These are phyloP conservation scores for Cerastoderma edule DNA, from an alignment of 2,888 invertebrate species.

Conservation along the genomic window DNA sequence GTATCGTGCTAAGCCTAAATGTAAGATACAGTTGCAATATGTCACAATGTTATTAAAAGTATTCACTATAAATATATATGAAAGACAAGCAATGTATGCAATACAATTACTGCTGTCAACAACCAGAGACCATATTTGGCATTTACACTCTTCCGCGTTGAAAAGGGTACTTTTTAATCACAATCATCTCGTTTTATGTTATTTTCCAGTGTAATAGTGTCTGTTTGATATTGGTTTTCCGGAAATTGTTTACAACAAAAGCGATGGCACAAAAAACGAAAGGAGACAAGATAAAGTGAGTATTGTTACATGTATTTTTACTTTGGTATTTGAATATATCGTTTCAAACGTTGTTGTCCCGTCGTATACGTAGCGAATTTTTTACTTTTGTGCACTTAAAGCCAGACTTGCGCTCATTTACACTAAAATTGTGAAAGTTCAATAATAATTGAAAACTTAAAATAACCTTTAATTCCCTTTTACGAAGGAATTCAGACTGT, in stretches of 20 bases:
- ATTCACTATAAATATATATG: background rate
- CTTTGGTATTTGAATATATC: background rate
- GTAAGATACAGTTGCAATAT: background rate
- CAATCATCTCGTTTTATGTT: background rate
- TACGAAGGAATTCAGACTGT: no score
- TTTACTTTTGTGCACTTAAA: background rate
- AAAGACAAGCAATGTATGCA: background rate
- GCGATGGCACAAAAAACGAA: conserved; percentile 39
- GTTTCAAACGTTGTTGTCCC: background rate
- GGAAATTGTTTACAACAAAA: conserved; percentile 32
- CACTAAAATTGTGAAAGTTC: background rate
- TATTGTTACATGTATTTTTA: conserved; percentile 10
- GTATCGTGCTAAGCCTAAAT: no score
- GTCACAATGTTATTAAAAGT: background rate
- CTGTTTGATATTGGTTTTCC: conserved; percentile 29
- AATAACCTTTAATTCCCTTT: background rate
- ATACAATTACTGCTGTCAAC: background rate
- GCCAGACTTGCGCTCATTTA: no score
- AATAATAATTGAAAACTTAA: background rate
- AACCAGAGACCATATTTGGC: no score
- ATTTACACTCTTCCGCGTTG: background rate
- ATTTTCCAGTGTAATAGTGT: conserved; percentile 41
- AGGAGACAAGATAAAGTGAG: conserved; percentile 39
- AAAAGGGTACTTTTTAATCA: background rate
- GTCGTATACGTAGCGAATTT: background rate